Evolutionary conservation across 37 sponge, comb jelly and placozoan genomes (phyloP).

Genomic region (Bolinopsis microptera): DNA sequence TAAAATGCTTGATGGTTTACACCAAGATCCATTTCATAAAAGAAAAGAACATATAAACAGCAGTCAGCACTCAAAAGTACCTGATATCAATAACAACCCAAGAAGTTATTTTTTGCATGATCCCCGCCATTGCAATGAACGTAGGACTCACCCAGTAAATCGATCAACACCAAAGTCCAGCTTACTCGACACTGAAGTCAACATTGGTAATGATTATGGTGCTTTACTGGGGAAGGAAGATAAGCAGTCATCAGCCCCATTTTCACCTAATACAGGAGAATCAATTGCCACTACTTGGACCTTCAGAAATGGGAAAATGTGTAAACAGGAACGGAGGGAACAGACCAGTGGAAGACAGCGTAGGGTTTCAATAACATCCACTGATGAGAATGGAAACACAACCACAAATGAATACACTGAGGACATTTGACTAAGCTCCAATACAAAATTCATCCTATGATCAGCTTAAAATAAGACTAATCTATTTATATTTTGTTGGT

Average conservation of each 20-base stretch:
- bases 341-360: background rate
- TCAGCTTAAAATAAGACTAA: too few species aligned
- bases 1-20: background rate
- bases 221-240: background rate
- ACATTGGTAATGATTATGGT: background rate
- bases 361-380: slow-evolving; percentile 3
- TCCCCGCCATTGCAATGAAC: slow-evolving; percentile 23
- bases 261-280: background rate
- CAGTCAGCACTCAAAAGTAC: background rate
- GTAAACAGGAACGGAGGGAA: slow-evolving; percentile 23
- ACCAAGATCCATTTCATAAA: background rate
- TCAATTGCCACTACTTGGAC: background rate
- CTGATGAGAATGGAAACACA: slow-evolving; percentile 63
- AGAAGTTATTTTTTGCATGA: slow-evolving; percentile 25
- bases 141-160: background rate
- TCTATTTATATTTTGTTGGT: too few species aligned
- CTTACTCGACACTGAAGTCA: background rate
- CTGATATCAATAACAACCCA: background rate
- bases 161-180: background rate
- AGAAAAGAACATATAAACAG: background rate
- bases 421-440: too few species aligned
- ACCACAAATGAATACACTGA: slow-evolving; percentile 31
- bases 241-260: background rate
- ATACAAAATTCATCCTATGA: too few species aligned
- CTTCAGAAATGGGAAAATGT: slow-evolving; percentile 27